Conservation (phyloP, 2,797 vertebrate genomes). For the Rhyacichthys aspro region DNA sequence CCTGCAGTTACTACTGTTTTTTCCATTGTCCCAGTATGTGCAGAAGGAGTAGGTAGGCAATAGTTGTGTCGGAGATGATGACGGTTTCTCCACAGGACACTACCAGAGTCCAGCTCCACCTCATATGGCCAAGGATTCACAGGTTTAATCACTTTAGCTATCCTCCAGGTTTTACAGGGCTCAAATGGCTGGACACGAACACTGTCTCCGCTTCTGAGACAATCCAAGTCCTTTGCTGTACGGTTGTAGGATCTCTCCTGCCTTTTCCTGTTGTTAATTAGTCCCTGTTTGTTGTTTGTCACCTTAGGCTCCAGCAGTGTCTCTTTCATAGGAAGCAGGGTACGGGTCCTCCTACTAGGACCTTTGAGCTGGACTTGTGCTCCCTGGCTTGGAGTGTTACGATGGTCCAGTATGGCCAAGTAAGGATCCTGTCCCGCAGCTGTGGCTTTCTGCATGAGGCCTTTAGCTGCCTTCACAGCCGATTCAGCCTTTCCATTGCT, state of each 20-base stretch:
- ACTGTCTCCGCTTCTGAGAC: slow-evolving; percentile 1
- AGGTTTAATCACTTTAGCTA: background rate
- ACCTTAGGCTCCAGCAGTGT: slow-evolving; percentile 2
- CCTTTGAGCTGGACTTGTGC: slow-evolving; percentile 1
- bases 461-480: background rate
- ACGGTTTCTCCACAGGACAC: too few relatives aligned
- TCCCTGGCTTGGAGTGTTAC: slow-evolving; percentile 1
- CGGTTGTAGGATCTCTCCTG: slow-evolving; percentile 15
- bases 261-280: background rate
- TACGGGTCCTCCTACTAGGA: background rate
- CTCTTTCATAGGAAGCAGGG: background rate
- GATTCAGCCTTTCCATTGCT: slow-evolving; percentile 1
- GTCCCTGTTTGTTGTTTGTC: background rate
- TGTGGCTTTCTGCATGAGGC: background rate
- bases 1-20: too few relatives aligned
- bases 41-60: too few relatives aligned
- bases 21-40: too few relatives aligned
- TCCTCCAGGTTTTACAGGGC: background rate
- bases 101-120: too few relatives aligned
- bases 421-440: too few relatives aligned
- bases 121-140: background rate
- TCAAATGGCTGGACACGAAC: slow-evolving; percentile 2
- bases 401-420: background rate
- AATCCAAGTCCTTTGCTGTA: slow-evolving; percentile 3
- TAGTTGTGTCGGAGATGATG: too few relatives aligned